Conservation (phyloP, 2,888 invertebrate genomes). For the Seladonia tumulorum region DNA sequence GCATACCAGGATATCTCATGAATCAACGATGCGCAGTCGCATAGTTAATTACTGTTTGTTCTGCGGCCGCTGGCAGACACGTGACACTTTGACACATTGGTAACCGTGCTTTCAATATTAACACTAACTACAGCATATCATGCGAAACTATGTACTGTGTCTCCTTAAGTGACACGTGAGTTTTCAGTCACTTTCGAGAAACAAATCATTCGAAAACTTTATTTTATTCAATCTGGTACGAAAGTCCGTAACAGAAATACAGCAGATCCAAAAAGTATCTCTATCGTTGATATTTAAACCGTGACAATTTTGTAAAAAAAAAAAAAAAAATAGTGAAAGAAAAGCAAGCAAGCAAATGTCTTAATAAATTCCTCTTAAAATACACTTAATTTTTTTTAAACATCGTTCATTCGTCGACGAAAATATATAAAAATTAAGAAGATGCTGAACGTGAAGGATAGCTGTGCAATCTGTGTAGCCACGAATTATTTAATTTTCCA, state of each 20-base stretch:
- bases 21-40: constrained; percentile 32
- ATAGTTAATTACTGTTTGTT: constrained; percentile 60
- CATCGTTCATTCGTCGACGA: too few species aligned
- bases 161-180: background rate
- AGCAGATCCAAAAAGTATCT: background rate
- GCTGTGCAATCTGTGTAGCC: too few species aligned
- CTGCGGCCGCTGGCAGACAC: constrained; percentile 32
- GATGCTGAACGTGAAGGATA: too few species aligned
- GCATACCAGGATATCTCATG: constrained; percentile 35
- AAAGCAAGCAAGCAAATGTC: too few species aligned
- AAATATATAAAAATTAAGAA: too few species aligned
- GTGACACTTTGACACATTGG: constrained; percentile 45
- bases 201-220: background rate
- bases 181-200: background rate
- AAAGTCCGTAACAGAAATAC: background rate
- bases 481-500: too few species aligned
- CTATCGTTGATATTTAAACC: too few species aligned
- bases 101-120: constrained; percentile 40
- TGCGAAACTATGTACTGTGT: background rate
- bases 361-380: too few species aligned
- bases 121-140: constrained; percentile 1
- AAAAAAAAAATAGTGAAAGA: too few species aligned
- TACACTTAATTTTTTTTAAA: too few species aligned
- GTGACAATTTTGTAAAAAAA: too few species aligned
- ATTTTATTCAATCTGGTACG: background rate